These are phyloP conservation scores for Lasioglossum malachurum DNA, from an alignment of 2,888 invertebrate species.

Conservation along the genomic window DNA sequence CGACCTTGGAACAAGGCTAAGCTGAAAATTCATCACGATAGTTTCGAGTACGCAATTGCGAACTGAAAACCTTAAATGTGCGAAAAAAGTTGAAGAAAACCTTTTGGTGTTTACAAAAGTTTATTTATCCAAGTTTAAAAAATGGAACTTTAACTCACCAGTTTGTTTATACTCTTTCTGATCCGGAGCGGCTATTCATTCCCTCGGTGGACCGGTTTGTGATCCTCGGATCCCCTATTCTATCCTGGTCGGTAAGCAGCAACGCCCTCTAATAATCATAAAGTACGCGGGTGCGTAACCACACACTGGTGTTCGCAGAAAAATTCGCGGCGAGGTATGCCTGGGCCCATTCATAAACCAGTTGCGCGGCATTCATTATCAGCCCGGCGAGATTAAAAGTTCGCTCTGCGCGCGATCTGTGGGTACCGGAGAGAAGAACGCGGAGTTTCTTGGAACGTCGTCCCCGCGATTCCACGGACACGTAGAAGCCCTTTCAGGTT, in stretches of 20 bases:
- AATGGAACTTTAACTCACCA: background rate
- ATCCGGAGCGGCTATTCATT: background rate
- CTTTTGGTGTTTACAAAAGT: background rate
- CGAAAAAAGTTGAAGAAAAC: too few species aligned
- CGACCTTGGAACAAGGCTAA: background rate
- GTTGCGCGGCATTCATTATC: constrained; percentile 81
- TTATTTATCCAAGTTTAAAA: background rate
- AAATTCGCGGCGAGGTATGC: constrained; percentile 73
- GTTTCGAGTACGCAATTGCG: too few species aligned
- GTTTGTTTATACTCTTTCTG: background rate
- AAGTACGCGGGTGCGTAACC: constrained; percentile 74
- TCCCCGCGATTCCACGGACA: constrained; percentile 16
- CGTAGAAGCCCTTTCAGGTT: constrained; percentile 41
- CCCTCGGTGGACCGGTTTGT: background rate
- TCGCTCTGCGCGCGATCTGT: constrained; percentile 62
- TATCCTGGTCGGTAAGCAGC: constrained; percentile 54
- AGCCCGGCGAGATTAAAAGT: constrained; percentile 75
- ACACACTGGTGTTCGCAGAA: constrained; percentile 66
- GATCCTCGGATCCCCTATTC: constrained; percentile 14
- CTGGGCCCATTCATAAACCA: constrained; percentile 79
- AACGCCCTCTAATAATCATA: constrained; percentile 82
- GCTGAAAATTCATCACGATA: too few species aligned
- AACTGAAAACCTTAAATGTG: too few species aligned
- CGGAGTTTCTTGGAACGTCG: constrained; percentile 58
- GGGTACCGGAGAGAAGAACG: constrained; percentile 55